phyloP scores from a whole-genome alignment of 2,113 vertebrate genomes.

The Stigmatopora nigra region DNA sequence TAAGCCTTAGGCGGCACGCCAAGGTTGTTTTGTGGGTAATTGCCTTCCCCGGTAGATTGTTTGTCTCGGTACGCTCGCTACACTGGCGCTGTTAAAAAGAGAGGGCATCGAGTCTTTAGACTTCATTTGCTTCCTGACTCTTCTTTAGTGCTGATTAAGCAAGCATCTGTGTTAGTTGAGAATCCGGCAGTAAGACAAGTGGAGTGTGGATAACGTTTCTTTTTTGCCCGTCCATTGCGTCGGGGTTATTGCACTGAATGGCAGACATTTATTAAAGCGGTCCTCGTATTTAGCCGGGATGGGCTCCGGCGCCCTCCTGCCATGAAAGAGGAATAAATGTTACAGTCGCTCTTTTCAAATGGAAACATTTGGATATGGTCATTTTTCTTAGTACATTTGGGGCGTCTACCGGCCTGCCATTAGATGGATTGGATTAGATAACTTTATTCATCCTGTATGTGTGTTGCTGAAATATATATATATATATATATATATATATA shows the following conservation, averaged over 20 bases:
- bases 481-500: no score
- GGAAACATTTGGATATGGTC: no score
- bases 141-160: conserved; percentile 64
- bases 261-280: conserved; percentile 35
- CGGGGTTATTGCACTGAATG: conserved; percentile 52
- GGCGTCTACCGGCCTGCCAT: no score
- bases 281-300: conserved; percentile 19
- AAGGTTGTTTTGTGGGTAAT: conserved; percentile 71
- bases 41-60: conserved; percentile 60
- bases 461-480: no score
- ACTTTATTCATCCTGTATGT: no score
- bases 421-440: no score
- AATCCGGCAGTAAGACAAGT: conserved; percentile 56
- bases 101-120: conserved; percentile 53
- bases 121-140: conserved; percentile 64
- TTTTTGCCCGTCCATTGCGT: conserved; percentile 36
- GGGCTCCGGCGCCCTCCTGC: no score
- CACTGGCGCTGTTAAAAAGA: conserved; percentile 43
- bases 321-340: no score
- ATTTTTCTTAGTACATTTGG: no score
- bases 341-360: no score
- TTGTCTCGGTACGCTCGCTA: conserved; percentile 49
- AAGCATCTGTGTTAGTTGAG: conserved; percentile 57
- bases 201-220: conserved; percentile 45
- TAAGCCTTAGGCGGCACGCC: conserved; percentile 59